A percentile compares a stretch with the other conserved stretches of the same genome.
These are phyloP conservation scores for Ondatra zibethicus DNA, from an alignment of 2,113 vertebrate genomes.

Conservation along the genomic window DNA sequence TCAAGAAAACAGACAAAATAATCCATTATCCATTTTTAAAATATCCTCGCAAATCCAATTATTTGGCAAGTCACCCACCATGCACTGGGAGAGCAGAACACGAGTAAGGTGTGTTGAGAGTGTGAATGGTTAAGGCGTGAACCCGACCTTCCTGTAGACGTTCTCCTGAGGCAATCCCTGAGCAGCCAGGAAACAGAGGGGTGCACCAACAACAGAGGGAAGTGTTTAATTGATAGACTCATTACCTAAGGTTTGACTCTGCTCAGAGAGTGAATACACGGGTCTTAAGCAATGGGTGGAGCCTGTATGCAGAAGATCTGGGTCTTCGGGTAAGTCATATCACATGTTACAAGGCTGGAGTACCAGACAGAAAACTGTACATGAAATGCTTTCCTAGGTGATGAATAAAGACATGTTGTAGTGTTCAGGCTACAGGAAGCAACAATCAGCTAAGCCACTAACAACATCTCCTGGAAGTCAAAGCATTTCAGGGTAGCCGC, in stretches of 20 bases:
- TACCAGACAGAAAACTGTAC: not conserved
- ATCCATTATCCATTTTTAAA: slow-evolving; percentile 18
- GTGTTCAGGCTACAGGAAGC: not conserved
- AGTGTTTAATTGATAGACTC: not conserved
- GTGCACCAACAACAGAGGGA: not conserved
- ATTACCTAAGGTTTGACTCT: not conserved
- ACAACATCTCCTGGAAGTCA: not conserved
- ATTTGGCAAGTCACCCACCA: not conserved
- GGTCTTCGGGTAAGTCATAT: not conserved
- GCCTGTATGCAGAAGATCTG: not conserved
- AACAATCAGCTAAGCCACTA: not conserved
- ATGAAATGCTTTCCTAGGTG: not conserved
- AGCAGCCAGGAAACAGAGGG: not conserved
- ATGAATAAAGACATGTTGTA: not conserved
- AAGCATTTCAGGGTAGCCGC: not conserved
- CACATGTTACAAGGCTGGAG: not conserved
- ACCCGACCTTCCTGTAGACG: not conserved
- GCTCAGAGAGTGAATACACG: not conserved
- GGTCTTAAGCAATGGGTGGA: not conserved
- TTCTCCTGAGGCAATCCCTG: not conserved
- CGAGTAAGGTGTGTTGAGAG: not conserved
- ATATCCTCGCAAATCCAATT: not conserved
- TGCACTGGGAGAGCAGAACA: not conserved
- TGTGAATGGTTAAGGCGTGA: not conserved
- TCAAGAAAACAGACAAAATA: slow-evolving; percentile 41